Base-by-base conservation (phyloP, 1,140 invertebrate genomes). In the Brachionus rotundiformis region DNA sequence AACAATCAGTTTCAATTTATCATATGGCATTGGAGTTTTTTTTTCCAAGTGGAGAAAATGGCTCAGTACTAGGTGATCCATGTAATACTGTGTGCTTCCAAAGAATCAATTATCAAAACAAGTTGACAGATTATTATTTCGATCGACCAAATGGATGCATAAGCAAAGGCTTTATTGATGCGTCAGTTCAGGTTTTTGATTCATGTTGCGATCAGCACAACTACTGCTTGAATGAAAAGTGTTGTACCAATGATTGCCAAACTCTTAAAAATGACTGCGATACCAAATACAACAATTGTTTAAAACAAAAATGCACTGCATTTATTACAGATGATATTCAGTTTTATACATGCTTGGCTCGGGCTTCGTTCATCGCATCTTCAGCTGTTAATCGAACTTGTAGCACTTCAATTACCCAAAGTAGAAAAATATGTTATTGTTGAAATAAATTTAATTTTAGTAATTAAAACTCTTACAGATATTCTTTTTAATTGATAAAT, bases 141-240 rank as follows among this genome's bases (percentile, higher is more conserved):
- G 76, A 79, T 25, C 23, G 59, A 31, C 49, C 76, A 36, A 79
- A 79, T 63, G 76, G 76, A 13, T 79, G 76, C 19, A 79, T 79
- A 23, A 63, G 47, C 29, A 79, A 79, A 41, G 76, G 76, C 8
- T 79, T 79, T 31, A 33, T 79, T 39, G 76, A 79, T 27, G 10
- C 19, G 41, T 79, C 76, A 23, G 44, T 79, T 1, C 11, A 31
- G 8, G 31, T 79, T 16, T 79, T 59, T 25, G 27, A 79, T 39
- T 79, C 76, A 11, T 79, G 76, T 41, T 79, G 76, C 59, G 76
- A 79, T 63, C 16, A 79, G 8, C 76, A 79, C 16, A 79, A 79
- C 25, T 33, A 47, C n/a, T 79, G 76, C 25, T 41, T 79, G 11
- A 79, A 79, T 63, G 19, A 19, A 27, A 79, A 39, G 27, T 79